Evolutionary conservation across 2,113 vertebrate genomes (phyloP).

Genomic region (Microcebus jonahi): DNA sequence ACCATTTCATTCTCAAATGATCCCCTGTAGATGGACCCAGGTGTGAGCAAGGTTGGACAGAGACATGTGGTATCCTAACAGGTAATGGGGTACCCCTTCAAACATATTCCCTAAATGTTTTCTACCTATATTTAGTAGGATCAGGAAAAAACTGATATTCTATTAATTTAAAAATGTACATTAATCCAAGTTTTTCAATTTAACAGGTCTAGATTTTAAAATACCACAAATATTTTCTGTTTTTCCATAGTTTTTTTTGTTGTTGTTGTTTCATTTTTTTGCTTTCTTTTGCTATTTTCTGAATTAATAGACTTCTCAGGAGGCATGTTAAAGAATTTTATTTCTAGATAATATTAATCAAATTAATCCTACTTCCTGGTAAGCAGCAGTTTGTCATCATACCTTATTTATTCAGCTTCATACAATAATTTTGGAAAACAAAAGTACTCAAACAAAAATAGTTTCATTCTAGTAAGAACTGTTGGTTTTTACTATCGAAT

Average conservation of each 20-base stretch:
- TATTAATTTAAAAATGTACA: not conserved
- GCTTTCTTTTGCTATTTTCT: not conserved
- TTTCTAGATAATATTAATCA: not conserved
- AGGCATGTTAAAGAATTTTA: not conserved
- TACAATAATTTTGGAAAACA: not conserved
- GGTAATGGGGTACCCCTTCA: not conserved
- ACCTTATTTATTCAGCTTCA: not conserved
- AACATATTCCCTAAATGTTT: not conserved
- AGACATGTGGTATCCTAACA: not conserved
- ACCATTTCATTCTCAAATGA: constrained; percentile 14
- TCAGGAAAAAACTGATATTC: not conserved
- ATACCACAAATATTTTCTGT: not conserved
- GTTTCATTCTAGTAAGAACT: not conserved
- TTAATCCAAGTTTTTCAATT: not conserved
- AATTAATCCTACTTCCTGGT: not conserved
- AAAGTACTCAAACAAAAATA: not conserved
- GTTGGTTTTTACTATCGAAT: not conserved
- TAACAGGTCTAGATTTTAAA: not conserved
- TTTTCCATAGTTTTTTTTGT: not conserved
- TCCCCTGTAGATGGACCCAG: not conserved
- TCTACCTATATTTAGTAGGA: not conserved
- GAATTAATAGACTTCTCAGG: not conserved
- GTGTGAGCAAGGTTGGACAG: not conserved
- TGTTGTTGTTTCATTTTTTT: not conserved
- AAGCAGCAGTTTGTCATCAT: not conserved